A percentile compares a stretch with the other conserved stretches of the same genome.
Evolutionary conservation across 2,888 invertebrate genomes (phyloP).

Genomic region (Gymnoscelis rufifasciata): DNA sequence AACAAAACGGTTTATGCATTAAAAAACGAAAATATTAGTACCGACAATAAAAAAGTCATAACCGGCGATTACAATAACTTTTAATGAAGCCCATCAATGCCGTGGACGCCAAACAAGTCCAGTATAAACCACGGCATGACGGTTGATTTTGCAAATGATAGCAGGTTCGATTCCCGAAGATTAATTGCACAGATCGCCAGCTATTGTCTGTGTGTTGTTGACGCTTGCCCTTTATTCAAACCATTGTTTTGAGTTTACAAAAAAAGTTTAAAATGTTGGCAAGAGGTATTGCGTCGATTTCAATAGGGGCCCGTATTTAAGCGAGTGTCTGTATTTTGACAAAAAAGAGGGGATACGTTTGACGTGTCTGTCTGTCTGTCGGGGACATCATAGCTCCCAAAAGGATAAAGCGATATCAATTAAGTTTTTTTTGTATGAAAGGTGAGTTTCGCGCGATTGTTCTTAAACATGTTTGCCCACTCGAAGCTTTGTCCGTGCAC

Average conservation of each 20-base stretch:
- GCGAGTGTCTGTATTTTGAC: no score
- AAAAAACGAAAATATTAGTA: no score
- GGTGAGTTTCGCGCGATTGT: no score
- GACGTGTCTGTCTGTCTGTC: no score
- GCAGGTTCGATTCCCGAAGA: conserved; percentile 64
- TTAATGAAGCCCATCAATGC: background rate
- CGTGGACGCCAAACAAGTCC: conserved; percentile 10
- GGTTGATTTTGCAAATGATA: conserved; percentile 31
- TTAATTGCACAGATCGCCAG: conserved; percentile 65
- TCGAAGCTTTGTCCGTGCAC: no score
- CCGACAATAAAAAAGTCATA: no score
- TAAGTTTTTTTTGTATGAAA: no score
- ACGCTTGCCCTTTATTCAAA: conserved; percentile 61
- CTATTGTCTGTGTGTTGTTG: conserved; percentile 65
- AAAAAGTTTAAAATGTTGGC: conserved; percentile 45
- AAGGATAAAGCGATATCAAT: no score
- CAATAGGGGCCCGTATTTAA: background rate
- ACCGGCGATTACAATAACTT: background rate
- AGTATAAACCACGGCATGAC: conserved; percentile 10
- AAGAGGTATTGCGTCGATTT: background rate
- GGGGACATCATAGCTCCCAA: no score
- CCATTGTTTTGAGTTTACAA: conserved; percentile 72
- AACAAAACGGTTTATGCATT: no score
- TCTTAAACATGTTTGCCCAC: no score
- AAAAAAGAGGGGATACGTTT: background rate